Evolutionary conservation across 2,797 vertebrate species (phyloP).

Genomic region (Ptychadena robeensis): DNA sequence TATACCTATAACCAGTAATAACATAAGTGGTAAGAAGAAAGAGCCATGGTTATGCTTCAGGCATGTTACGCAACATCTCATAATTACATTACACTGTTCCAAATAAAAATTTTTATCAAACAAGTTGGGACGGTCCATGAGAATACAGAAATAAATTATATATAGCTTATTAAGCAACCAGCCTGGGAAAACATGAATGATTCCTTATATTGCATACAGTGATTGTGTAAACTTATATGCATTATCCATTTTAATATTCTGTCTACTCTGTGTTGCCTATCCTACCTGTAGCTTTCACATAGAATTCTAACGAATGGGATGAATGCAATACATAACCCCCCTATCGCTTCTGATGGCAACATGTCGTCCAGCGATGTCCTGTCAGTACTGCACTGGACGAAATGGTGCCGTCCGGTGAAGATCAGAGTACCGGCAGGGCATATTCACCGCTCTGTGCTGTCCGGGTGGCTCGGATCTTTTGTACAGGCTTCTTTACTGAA

Average conservation of each 20-base stretch:
- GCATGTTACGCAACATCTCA: background rate
- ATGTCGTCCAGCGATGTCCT: no score
- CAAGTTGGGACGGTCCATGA: background rate
- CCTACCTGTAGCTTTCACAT: background rate
- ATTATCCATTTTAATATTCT: background rate
- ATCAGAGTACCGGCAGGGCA: no score
- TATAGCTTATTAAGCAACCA: background rate
- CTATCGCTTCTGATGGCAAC: no score
- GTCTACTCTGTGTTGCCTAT: background rate
- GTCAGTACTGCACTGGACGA: no score
- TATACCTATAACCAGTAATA: background rate
- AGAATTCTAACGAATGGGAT: no score
- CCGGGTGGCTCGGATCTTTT: no score
- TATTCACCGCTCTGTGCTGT: no score
- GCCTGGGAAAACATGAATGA: background rate
- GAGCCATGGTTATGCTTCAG: background rate
- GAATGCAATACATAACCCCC: no score
- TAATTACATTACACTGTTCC: background rate
- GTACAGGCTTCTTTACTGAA: no score
- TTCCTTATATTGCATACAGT: background rate
- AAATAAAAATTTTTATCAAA: background rate
- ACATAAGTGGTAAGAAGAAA: background rate
- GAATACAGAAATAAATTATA: background rate
- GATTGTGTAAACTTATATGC: background rate
- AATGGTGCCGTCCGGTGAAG: no score